Percentiles rank a stretch among this genome's conserved stretches.
phyloP scores from a whole-genome alignment of 64 coral and sea anemone genomes.

The Astreopora myriophthalma region DNA sequence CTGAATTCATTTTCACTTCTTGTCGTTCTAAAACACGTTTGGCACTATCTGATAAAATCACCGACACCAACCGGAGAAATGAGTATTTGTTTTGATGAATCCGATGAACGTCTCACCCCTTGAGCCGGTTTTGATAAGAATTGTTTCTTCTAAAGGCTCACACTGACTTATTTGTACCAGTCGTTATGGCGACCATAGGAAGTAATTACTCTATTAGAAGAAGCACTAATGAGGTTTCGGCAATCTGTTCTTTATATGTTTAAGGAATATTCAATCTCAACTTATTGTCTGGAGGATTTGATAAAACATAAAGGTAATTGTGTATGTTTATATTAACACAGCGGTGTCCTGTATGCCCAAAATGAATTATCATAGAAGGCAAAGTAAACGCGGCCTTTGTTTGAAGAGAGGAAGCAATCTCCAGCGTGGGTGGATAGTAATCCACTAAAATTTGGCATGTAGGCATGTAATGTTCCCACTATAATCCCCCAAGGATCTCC shows the following conservation, averaged over 20 bases:
- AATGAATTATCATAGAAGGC: background rate
- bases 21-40: background rate
- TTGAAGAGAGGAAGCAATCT: background rate
- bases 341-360: background rate
- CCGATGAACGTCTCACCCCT: background rate
- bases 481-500: too few relatives aligned
- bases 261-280: background rate
- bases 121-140: background rate
- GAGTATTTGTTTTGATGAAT: background rate
- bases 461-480: too few relatives aligned
- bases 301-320: background rate
- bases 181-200: slow-evolving; percentile 29
- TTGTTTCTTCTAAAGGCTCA: background rate
- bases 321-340: background rate
- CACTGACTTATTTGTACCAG: background rate
- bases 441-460: too few relatives aligned
- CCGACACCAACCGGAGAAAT: background rate
- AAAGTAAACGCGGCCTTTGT: background rate
- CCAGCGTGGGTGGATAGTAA: too few relatives aligned
- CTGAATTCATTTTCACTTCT: background rate
- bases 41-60: background rate
- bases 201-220: background rate
- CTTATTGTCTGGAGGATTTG: background rate
- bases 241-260: background rate
- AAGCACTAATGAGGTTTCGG: background rate